These are phyloP conservation scores for Neoseiulus cucumeris DNA, from an alignment of 1,140 invertebrate genomes.

Conservation along the genomic window DNA sequence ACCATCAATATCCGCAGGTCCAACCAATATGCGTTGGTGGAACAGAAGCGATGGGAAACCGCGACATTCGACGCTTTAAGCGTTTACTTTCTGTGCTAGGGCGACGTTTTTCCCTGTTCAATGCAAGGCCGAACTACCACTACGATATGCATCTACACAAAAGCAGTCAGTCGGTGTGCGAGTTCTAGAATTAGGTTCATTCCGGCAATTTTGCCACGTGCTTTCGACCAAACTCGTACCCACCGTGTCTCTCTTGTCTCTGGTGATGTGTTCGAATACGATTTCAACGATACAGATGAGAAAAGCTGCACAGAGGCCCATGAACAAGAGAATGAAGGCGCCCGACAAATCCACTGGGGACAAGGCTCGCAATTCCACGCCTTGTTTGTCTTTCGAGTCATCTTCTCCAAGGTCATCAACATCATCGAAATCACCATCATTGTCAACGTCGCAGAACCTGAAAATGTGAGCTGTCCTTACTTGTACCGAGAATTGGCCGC, in stretches of 20 bases:
- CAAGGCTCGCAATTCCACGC: not conserved
- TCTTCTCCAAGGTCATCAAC: not conserved
- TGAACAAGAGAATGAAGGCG: not conserved
- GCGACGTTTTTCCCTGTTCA: too few species aligned
- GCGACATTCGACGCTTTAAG: too few species aligned
- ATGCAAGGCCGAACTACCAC: too few species aligned
- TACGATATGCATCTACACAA: too few species aligned
- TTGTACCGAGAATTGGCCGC: too few species aligned
- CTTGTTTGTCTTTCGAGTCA: not conserved
- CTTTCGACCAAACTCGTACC: not conserved
- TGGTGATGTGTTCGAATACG: not conserved
- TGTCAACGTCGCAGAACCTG: conserved; percentile 5
- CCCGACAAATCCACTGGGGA: not conserved
- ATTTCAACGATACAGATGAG: not conserved
- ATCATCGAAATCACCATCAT: conserved; percentile 2
- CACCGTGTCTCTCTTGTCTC: not conserved
- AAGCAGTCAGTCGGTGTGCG: too few species aligned
- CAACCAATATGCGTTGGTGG: too few species aligned
- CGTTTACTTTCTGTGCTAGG: too few species aligned
- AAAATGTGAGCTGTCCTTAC: not conserved
- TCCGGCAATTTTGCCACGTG: too few species aligned
- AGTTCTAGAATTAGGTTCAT: too few species aligned
- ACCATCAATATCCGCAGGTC: too few species aligned
- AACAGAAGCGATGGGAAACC: too few species aligned
- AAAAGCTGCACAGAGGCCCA: not conserved